phyloP scores from a whole-genome alignment of 2,113 vertebrate species.

The Microcebus tavaratra region DNA sequence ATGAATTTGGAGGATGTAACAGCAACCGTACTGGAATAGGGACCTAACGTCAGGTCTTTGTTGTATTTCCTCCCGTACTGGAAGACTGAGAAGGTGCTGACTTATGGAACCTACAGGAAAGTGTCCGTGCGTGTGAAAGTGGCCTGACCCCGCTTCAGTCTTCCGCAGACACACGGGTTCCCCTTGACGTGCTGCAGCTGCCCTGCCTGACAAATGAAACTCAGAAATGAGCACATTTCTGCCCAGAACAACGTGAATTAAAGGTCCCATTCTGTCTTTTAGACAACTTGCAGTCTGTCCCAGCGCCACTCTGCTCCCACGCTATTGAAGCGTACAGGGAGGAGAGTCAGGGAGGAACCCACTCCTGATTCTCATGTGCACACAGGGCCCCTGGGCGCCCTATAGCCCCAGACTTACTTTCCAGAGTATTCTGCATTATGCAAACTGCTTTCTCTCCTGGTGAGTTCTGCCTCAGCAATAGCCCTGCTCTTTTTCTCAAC shows the following conservation, averaged over 20 bases:
- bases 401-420: neutral
- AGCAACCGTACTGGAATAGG: neutral
- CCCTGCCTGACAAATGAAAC: neutral
- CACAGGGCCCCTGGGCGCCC: neutral
- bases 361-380: neutral
- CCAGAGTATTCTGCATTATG: neutral
- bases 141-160: neutral
- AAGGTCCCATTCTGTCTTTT: neutral
- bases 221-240: neutral
- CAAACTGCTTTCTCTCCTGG: neutral
- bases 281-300: neutral
- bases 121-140: neutral
- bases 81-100: neutral
- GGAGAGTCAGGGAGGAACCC: neutral
- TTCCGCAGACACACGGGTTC: neutral
- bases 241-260: neutral
- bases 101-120: rapidly evolving
- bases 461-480: neutral
- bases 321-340: neutral
- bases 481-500: neutral
- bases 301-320: neutral
- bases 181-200: rapidly evolving
- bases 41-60: neutral
- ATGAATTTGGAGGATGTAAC: neutral
- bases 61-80: neutral